Conservation (phyloP, 1,140 invertebrate species). For the Plutomurus gul region DNA sequence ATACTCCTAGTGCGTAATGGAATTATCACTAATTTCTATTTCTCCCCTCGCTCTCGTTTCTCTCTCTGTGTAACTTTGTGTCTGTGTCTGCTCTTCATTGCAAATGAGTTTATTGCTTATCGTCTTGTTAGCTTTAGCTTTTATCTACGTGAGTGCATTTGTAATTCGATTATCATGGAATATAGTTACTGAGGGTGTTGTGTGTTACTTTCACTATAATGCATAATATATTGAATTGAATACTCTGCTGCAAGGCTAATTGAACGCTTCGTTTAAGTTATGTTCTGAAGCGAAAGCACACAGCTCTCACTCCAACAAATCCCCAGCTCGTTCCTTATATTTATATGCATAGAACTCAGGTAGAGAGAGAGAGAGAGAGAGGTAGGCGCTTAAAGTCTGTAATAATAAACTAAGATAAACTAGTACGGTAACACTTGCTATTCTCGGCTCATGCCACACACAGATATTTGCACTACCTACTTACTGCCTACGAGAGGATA, state of each 20-base stretch:
- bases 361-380: too few species aligned
- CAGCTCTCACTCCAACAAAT: background rate
- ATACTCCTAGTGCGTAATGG: background rate
- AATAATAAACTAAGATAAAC: too few species aligned
- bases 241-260: background rate
- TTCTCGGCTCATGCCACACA: too few species aligned
- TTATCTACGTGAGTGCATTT: slow-evolving; percentile 21
- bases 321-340: background rate
- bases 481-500: too few species aligned
- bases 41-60: background rate
- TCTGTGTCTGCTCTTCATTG: too few species aligned
- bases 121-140: slow-evolving; percentile 18
- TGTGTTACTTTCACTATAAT: background rate
- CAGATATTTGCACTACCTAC: too few species aligned
- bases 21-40: slow-evolving; percentile 18
- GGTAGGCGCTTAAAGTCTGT: too few species aligned
- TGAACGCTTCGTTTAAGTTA: slow-evolving; percentile 18
- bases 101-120: slow-evolving; percentile 30
- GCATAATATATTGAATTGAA: too few species aligned
- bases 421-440: too few species aligned
- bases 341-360: background rate
- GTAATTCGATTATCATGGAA: background rate
- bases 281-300: background rate
- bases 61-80: too few species aligned
- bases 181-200: background rate